Conservation (phyloP, 2,888 invertebrate genomes). For the Microctonus aethiopoides region DNA sequence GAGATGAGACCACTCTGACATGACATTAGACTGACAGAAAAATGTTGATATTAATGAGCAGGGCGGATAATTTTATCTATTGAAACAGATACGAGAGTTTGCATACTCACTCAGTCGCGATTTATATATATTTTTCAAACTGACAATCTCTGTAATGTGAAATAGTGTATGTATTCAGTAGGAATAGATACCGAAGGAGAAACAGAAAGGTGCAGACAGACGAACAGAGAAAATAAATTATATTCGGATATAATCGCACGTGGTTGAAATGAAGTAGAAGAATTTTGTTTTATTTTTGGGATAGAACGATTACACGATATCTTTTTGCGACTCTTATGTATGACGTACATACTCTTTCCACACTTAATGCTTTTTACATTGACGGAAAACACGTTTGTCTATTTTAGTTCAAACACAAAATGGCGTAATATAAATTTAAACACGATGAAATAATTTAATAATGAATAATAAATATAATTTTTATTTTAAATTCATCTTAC, state of each 20-base stretch:
- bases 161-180: not conserved
- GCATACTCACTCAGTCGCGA: too few relatives aligned
- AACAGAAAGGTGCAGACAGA: too few relatives aligned
- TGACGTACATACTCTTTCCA: not conserved
- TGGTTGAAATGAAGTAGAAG: not conserved
- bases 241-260: not conserved
- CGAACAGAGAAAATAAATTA: not conserved
- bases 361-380: not conserved
- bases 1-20: not conserved
- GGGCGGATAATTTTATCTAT: not conserved
- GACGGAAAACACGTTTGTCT: not conserved
- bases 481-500: too few relatives aligned
- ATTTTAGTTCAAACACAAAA: not conserved
- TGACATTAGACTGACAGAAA: not conserved
- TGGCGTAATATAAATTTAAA: conserved; percentile 23
- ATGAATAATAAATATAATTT: too few relatives aligned
- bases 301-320: not conserved
- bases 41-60: not conserved
- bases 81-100: not conserved
- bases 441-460: not conserved
- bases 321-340: not conserved
- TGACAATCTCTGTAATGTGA: not conserved
- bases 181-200: not conserved
- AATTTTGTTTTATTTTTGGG: not conserved
- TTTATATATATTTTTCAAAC: too few relatives aligned